Conservation (phyloP, 2,113 vertebrate genomes). For the Mus musculus region GRCm39 chr3:147135001-147135500, state of each 20-base stretch:
- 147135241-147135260: neutral
- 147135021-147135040: constrained; percentile 34
- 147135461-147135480: neutral
- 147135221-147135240: constrained; percentile 38
- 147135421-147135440: no score
- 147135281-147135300: constrained; percentile 19
- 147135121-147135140: constrained; percentile 8
- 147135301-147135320: constrained; percentile 21
- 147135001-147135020: constrained; percentile 41
- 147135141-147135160: neutral
- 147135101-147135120: neutral
- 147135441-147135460: neutral
- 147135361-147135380: rapidly evolving
- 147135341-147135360: neutral
- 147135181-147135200: neutral
- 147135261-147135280: constrained; percentile 2
- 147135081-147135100: neutral
- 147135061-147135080: constrained; percentile 51
- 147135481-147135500: neutral
- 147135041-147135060: constrained; percentile 25
- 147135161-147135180: neutral
- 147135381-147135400: neutral
- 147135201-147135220: neutral
- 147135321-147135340: constrained; percentile 23
- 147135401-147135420: neutral